These are phyloP conservation scores for Malachius bipustulatus DNA, from an alignment of 2,888 invertebrate genomes.

Conservation along the genomic window DNA sequence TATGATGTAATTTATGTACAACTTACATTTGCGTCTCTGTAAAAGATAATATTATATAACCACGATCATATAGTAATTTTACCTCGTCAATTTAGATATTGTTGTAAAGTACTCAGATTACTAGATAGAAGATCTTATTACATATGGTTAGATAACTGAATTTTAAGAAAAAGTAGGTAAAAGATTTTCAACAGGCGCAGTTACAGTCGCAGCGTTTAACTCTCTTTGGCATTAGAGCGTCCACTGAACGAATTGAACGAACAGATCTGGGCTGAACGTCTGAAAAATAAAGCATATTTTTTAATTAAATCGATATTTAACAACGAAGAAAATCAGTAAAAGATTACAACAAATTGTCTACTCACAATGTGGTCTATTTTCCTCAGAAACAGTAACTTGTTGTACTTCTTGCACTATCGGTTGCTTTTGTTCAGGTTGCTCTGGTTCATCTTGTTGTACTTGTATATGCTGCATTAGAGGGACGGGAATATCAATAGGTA, in stretches of 20 bases:
- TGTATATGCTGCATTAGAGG: constrained; percentile 33
- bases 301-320: too few relatives aligned
- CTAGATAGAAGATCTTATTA: too few relatives aligned
- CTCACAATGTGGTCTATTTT: constrained; percentile 67
- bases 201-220: constrained; percentile 65
- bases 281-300: constrained; percentile 35
- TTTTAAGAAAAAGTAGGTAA: too few relatives aligned
- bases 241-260: constrained; percentile 41
- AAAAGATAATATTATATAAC: too few relatives aligned
- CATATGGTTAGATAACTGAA: too few relatives aligned
- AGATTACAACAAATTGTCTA: constrained; percentile 28
- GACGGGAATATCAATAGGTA: constrained; percentile 35
- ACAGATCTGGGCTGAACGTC: constrained; percentile 72
- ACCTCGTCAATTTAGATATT: too few relatives aligned
- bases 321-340: too few relatives aligned
- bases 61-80: too few relatives aligned
- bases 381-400: constrained; percentile 38
- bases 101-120: too few relatives aligned
- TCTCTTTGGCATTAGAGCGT: constrained; percentile 37
- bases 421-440: constrained; percentile 22
- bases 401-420: constrained; percentile 32
- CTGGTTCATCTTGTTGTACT: constrained; percentile 34
- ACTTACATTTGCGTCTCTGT: too few relatives aligned
- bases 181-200: constrained; percentile 53
- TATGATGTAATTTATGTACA: too few relatives aligned